These are phyloP conservation scores for Diploptera punctata DNA, from an alignment of 2,888 invertebrate species.

Conservation along the genomic window DNA sequence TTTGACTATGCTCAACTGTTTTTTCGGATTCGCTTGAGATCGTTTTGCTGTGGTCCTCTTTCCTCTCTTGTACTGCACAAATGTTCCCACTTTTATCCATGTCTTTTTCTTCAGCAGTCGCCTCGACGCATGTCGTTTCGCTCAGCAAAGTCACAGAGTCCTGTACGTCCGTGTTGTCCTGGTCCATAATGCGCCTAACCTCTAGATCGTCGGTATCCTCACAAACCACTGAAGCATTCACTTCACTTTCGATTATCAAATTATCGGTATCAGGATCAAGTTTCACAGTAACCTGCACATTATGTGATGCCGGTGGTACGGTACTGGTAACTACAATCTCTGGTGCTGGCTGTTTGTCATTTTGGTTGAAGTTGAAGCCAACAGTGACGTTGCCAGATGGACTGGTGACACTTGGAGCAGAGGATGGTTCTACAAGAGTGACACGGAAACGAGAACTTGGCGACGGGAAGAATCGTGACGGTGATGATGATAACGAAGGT, in stretches of 20 bases:
- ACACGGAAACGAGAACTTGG: slow-evolving; percentile 52
- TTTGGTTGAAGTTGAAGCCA: slow-evolving; percentile 49
- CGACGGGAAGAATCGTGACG: slow-evolving; percentile 39
- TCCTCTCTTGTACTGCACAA: not conserved
- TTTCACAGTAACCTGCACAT: slow-evolving; percentile 22
- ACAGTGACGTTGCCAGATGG: slow-evolving; percentile 51
- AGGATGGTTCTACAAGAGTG: slow-evolving; percentile 51
- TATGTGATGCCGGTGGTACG: not conserved
- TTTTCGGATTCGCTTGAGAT: not conserved
- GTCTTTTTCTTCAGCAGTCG: not conserved
- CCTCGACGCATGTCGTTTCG: not conserved
- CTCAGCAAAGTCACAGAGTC: not conserved
- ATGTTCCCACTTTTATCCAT: not conserved
- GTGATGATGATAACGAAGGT: slow-evolving; percentile 39
- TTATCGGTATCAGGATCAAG: slow-evolving; percentile 14
- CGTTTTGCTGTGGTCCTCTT: not conserved
- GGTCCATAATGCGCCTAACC: slow-evolving; percentile 26
- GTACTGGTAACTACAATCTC: slow-evolving; percentile 6
- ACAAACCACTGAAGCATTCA: not conserved
- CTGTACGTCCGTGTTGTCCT: not conserved
- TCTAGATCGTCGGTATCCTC: slow-evolving; percentile 30
- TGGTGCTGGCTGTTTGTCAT: not conserved
- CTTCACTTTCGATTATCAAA: slow-evolving; percentile 4
- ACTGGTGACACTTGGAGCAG: slow-evolving; percentile 44
- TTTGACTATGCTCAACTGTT: too few relatives aligned